These are phyloP conservation scores for Acanthococcus lagerstroemiae DNA, from an alignment of 2,888 invertebrate species.

Conservation along the genomic window DNA sequence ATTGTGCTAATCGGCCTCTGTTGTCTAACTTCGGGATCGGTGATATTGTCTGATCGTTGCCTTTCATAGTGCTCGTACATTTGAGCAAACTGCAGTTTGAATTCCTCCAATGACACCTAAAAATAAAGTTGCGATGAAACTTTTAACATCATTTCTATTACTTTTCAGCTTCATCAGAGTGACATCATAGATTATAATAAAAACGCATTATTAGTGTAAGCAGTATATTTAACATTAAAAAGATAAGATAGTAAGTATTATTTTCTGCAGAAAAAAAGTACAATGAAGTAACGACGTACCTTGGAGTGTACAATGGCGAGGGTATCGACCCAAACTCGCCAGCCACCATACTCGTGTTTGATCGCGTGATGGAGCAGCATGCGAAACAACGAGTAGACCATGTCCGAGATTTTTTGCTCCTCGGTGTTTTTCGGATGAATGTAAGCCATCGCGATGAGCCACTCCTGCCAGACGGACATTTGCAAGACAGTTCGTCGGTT, in stretches of 20 bases:
- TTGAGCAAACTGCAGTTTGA: conserved; percentile 91
- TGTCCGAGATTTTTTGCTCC: conserved; percentile 92
- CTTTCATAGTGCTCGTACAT: conserved; percentile 95
- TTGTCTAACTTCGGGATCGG: conserved; percentile 84
- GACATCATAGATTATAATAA: too few species aligned
- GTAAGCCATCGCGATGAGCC: conserved; percentile 97
- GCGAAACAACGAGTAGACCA: conserved; percentile 94
- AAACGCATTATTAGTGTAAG: too few species aligned
- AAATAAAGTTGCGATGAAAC: too few species aligned
- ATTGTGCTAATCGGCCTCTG: conserved; percentile 92
- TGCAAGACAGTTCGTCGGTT: conserved; percentile 94
- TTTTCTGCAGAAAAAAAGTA: neutral
- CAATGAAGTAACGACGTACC: conserved; percentile 46
- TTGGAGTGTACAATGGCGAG: conserved; percentile 98
- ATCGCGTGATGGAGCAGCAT: conserved; percentile 98
- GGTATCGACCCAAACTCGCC: conserved; percentile 99
- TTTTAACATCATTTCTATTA: too few species aligned
- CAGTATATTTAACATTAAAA: too few species aligned
- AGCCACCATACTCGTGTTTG: conserved; percentile 97
- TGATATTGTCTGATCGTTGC: conserved; percentile 86
- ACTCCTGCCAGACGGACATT: conserved; percentile 99
- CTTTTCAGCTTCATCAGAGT: too few species aligned
- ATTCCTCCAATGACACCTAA: conserved; percentile 94
- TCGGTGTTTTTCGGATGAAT: conserved; percentile 92
- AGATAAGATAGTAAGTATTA: too few species aligned